Evolutionary conservation across 2,797 vertebrate species (phyloP), one percentile per base, ranked within the genome.

Genomic region (Cryptoprocta ferox): DNA sequence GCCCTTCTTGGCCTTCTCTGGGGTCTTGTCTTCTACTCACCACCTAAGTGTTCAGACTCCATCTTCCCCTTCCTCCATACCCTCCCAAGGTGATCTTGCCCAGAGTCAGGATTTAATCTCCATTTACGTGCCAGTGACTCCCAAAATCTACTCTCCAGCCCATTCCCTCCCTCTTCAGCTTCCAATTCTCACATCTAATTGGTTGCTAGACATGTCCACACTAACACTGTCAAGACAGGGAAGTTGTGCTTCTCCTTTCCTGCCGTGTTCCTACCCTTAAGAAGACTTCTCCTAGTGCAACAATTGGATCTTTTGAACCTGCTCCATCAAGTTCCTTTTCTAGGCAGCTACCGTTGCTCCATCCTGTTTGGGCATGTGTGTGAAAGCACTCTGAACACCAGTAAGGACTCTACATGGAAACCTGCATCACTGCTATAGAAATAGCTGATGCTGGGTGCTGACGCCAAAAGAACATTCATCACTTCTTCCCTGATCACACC

Each of bases 401-500:
- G 48, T 79, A 76, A 50, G 82, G 18, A 53, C 75, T 37, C 63
- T 24, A 1, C 18, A 3, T 9, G 30, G 42, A 76, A 80, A 76
- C 32, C n/a, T 30, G 30, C 61, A 37, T 71, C 61, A 19, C 30
- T 24, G 75, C 12, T 24, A 9, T 37, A 50, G 48, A 89, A 79
- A 86, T n/a, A 86, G 71, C 70, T 48, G 37, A 18, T 70, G 39
- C 61, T 80, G 80, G n/a, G 30, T 56, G n/a, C 63, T 18, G 61
- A 75, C 24, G 32, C 83, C 81, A n/a, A 70, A 8, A 35, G 35
- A 75, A 18, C 32, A 91, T 45, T 84, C 59, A 71, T 93, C 86
- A 65, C 75, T 65, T 71, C 86, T 79, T 89, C 53, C 63, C n/a
- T 28, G n/a, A 53, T 78, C 88, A 96, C 95, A 90, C 90, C 95